Base-by-base conservation (phyloP, 53 echinoderm and acorn worm genomes). In the Apostichopus leukothele region DNA sequence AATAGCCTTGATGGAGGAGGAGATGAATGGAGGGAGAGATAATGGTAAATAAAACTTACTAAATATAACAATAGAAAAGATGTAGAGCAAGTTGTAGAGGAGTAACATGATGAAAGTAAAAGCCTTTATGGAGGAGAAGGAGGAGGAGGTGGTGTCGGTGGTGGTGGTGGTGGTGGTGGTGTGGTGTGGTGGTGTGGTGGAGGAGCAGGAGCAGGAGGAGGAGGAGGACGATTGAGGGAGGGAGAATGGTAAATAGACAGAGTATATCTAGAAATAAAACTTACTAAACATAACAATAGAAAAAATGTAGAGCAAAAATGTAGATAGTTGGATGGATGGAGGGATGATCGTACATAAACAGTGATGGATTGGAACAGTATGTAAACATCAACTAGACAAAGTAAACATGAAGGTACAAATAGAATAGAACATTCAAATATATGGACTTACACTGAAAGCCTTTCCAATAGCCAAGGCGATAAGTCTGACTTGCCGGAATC, bases 391-490 rank as follows among this genome's bases (percentile, higher is more conserved):
- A 2, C 39, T 39, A 2, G 39, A 39, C 39, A 39, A 39, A 39
- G 2, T 39, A 39, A 39, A 39, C 2, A 3, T 39, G 3, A 39
- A 39, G 39, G 39, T 3, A 3, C 39, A 39, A 39, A 39, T 3
- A 39, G 39, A 39, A 39, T 39, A 39, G 39, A 39, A 3, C 2
- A 39, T 39, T 39, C 39, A 39, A 26, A 19, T 16, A 76, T 13
- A 52, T 25, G 14, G 11, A 83, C 93, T 91, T 87, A 96, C 96
- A 81, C 92, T 95, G 73, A 96, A 96, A 51, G 97, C 95, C 79
- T 97, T 97, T 18, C 95, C 93, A 81, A 95, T 97, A 16, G 97
- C 95, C 60, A 97, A 85, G 20, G 95, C 95, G 71, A 97, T 97
- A 5, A 97, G 91, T 21, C 97, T 85, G 52, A 92, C 95, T 81